Evolutionary conservation across 1,140 invertebrate species (phyloP).

Genomic region (Trichomalopsis sarcophagae): DNA sequence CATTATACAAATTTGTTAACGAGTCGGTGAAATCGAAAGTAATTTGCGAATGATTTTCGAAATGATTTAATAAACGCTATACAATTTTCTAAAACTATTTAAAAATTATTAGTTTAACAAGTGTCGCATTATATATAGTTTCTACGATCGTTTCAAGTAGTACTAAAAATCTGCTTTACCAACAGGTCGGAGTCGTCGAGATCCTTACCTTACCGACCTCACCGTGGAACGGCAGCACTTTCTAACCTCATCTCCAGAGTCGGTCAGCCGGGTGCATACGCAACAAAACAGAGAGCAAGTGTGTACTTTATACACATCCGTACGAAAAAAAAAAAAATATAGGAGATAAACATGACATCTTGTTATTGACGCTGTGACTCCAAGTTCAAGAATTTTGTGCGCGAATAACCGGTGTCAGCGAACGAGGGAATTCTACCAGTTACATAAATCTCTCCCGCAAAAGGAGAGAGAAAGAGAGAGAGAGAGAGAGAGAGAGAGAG

Average conservation of each 20-base stretch:
- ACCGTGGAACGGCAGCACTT: constrained; percentile 30
- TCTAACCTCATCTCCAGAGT: constrained; percentile 6
- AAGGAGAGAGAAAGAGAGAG: neutral
- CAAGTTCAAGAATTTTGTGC: neutral
- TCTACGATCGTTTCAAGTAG: too few relatives aligned
- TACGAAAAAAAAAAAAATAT: neutral
- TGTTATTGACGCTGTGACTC: neutral
- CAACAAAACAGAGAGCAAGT: neutral
- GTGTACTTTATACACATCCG: too few relatives aligned
- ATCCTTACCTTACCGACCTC: neutral
- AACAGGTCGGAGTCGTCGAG: neutral
- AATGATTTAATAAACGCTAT: too few relatives aligned
- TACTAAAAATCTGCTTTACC: constrained; percentile 6
- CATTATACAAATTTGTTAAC: too few relatives aligned
- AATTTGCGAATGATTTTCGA: too few relatives aligned
- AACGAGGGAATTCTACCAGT: neutral
- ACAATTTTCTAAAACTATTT: too few relatives aligned
- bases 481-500: neutral
- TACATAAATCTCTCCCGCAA: neutral
- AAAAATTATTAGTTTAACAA: neutral
- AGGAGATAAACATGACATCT: constrained; percentile 5
- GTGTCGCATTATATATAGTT: neutral
- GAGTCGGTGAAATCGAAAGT: too few relatives aligned
- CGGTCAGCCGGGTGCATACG: neutral
- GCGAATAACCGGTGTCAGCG: too few relatives aligned